phyloP scores from a whole-genome alignment of 2,888 invertebrate species.

The Gortyna flavago region DNA sequence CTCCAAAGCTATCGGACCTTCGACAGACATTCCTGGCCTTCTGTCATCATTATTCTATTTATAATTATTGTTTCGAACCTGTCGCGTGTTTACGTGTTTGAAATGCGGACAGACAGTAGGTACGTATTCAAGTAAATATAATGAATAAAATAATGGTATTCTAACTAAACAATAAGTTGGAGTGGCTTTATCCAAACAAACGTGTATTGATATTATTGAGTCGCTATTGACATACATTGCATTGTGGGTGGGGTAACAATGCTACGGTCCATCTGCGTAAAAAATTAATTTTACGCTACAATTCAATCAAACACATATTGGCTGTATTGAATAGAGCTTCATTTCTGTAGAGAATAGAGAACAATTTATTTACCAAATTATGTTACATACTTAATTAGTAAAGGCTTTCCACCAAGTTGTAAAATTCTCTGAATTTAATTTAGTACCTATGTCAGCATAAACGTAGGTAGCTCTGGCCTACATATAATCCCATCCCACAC shows the following conservation, averaged over 20 bases:
- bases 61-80: background rate
- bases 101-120: slow-evolving; percentile 2
- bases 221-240: slow-evolving; percentile 49
- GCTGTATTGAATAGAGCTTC: slow-evolving; percentile 9
- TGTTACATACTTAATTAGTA: slow-evolving; percentile 1
- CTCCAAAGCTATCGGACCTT: background rate
- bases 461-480: slow-evolving; percentile 3
- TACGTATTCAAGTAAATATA: slow-evolving; percentile 9
- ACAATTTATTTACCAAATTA: background rate
- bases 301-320: slow-evolving; percentile 37
- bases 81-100: slow-evolving; percentile 5
- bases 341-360: slow-evolving; percentile 4
- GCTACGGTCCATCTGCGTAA: slow-evolving; percentile 33
- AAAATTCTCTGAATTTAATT: slow-evolving; percentile 13
- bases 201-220: slow-evolving; percentile 49
- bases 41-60: background rate
- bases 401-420: background rate
- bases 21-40: background rate
- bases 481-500: background rate
- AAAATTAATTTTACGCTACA: slow-evolving; percentile 50
- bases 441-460: slow-evolving; percentile 3
- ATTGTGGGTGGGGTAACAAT: slow-evolving; percentile 58
- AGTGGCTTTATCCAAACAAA: slow-evolving; percentile 40
- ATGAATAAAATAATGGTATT: slow-evolving; percentile 25
- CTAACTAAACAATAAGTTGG: slow-evolving; percentile 43